Evolutionary conservation across 2,797 vertebrate species (phyloP).

Genomic region (Scleropages formosus): DNA sequence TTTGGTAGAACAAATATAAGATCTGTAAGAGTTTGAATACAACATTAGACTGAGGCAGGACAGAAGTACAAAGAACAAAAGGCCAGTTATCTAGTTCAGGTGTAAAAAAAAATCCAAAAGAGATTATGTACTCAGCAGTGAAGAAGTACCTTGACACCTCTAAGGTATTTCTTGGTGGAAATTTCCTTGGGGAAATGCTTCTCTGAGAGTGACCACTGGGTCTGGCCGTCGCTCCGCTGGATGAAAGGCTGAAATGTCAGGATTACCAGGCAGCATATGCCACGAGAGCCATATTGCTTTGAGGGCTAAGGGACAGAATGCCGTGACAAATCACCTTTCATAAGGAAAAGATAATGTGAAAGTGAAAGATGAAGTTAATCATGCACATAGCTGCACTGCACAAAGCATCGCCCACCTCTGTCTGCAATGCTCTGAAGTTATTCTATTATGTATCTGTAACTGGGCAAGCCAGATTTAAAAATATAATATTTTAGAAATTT

Average conservation of each 20-base stretch:
- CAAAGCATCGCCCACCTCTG: background rate
- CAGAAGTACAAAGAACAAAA: background rate
- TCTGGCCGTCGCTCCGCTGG: background rate
- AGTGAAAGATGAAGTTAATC: conserved; percentile 9
- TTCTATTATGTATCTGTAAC: conserved; percentile 1
- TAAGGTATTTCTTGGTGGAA: background rate
- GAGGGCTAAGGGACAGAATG: background rate
- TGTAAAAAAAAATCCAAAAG: background rate
- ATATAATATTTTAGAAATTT: background rate
- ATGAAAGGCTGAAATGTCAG: background rate
- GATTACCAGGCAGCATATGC: background rate
- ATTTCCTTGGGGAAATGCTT: background rate
- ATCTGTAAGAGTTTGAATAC: too few relatives aligned
- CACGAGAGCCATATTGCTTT: conserved; percentile 3
- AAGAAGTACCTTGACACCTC: background rate
- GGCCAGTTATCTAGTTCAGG: background rate
- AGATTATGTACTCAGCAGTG: background rate
- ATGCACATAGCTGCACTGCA: background rate
- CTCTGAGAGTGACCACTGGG: background rate
- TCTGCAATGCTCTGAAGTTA: background rate
- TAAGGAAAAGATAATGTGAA: background rate
- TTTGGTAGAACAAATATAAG: too few relatives aligned
- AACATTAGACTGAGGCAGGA: background rate
- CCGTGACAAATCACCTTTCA: background rate
- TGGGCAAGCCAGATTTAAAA: background rate